phyloP scores from a whole-genome alignment of 2,888 invertebrate species.

The Heteromyza rotundicornis region DNA sequence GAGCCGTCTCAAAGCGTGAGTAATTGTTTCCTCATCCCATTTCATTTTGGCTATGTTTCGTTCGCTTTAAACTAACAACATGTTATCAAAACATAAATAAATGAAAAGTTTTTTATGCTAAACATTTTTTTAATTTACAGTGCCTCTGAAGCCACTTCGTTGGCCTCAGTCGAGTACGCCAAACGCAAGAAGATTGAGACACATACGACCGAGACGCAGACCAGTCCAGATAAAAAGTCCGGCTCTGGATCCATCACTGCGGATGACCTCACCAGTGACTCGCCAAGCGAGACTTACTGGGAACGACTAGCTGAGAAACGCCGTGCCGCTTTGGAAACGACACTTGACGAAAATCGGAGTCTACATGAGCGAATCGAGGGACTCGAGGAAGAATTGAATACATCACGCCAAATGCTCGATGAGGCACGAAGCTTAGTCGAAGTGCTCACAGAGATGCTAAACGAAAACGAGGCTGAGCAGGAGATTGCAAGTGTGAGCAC shows the following conservation, averaged over 20 bases:
- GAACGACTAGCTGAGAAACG: slow-evolving; percentile 77
- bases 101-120: too few relatives aligned
- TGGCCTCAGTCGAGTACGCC: slow-evolving; percentile 58
- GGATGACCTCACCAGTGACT: slow-evolving; percentile 74
- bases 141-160: slow-evolving; percentile 44
- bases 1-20: slow-evolving; percentile 2
- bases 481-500: slow-evolving; percentile 22
- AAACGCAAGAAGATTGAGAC: slow-evolving; percentile 61
- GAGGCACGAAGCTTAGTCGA: slow-evolving; percentile 78
- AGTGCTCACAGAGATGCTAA: slow-evolving; percentile 75
- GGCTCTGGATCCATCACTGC: slow-evolving; percentile 63
- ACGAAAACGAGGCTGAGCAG: slow-evolving; percentile 67
- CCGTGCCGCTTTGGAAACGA: slow-evolving; percentile 73
- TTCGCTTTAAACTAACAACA: too few relatives aligned
- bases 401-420: slow-evolving; percentile 74
- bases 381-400: slow-evolving; percentile 68
- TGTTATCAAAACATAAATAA: too few relatives aligned
- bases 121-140: slow-evolving; percentile 34
- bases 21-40: too few relatives aligned
- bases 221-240: slow-evolving; percentile 49
- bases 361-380: slow-evolving; percentile 64
- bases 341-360: slow-evolving; percentile 75
- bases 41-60: too few relatives aligned
- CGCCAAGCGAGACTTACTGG: slow-evolving; percentile 79
- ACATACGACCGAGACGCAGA: slow-evolving; percentile 58